phyloP scores from a whole-genome alignment of 2,113 vertebrate genomes.

The Phrynosoma blainvillii region DNA sequence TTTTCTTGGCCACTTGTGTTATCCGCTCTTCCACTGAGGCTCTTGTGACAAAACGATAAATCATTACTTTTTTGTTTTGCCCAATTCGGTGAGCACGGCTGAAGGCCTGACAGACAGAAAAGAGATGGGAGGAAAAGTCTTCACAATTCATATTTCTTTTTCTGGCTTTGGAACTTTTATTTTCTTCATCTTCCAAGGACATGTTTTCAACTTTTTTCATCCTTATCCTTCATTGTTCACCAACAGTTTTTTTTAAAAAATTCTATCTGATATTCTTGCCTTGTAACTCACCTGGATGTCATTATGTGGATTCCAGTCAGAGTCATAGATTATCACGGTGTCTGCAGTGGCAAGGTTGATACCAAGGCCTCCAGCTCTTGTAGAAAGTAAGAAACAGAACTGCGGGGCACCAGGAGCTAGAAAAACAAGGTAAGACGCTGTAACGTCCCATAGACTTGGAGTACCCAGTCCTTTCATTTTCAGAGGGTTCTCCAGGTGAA shows the following conservation, averaged over 20 bases:
- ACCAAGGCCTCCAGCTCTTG: slow-evolving; percentile 95
- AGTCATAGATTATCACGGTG: slow-evolving; percentile 97
- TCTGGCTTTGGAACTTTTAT: slow-evolving; percentile 1
- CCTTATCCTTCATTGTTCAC: not conserved
- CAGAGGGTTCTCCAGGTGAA: not conserved
- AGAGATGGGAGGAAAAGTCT: slow-evolving; percentile 16
- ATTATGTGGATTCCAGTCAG: slow-evolving; percentile 99
- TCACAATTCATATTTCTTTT: not conserved
- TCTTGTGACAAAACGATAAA: slow-evolving; percentile 97
- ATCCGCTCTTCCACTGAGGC: slow-evolving; percentile 98
- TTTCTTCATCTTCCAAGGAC: not conserved
- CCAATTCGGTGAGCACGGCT: slow-evolving; percentile 98
- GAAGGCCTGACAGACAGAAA: slow-evolving; percentile 84
- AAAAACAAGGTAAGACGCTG: not conserved
- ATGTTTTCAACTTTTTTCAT: not conserved
- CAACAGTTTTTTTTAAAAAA: not conserved
- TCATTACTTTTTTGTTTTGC: slow-evolving; percentile 99
- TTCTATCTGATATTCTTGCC: not conserved
- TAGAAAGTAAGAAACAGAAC: slow-evolving; percentile 97
- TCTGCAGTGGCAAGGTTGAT: slow-evolving; percentile 98
- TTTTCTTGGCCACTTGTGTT: slow-evolving; percentile 99
- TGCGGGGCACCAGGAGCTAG: slow-evolving; percentile 95
- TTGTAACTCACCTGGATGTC: slow-evolving; percentile 90
- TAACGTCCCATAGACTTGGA: not conserved
- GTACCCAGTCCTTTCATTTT: not conserved